phyloP scores from a whole-genome alignment of 2,113 vertebrate genomes.

The Proterorhinus semilunaris region DNA sequence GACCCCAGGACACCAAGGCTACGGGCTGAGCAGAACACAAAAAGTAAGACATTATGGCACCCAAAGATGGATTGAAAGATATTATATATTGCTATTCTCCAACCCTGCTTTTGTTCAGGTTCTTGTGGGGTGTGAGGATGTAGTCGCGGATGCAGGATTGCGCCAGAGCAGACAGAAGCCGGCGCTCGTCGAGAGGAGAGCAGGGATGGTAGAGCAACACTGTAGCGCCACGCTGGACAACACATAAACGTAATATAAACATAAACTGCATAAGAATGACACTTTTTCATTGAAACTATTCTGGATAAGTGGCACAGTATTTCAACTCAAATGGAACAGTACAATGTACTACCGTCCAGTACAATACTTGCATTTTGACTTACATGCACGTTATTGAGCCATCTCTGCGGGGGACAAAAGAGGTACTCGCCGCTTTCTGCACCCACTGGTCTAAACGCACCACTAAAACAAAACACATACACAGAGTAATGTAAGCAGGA shows the following conservation, averaged over 20 bases:
- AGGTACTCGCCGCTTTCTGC: slow-evolving; percentile 77
- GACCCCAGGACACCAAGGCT: slow-evolving; percentile 78
- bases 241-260: slow-evolving; percentile 13
- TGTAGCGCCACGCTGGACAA: slow-evolving; percentile 69
- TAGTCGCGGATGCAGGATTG: slow-evolving; percentile 66
- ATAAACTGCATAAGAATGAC: neutral
- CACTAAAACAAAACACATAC: slow-evolving; percentile 58
- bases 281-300: no score
- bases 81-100: slow-evolving; percentile 24
- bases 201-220: slow-evolving; percentile 82
- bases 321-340: no score
- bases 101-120: slow-evolving; percentile 74
- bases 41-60: neutral
- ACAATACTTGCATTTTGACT: slow-evolving; percentile 17
- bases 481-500: neutral
- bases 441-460: slow-evolving; percentile 67
- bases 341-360: no score
- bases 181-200: slow-evolving; percentile 64
- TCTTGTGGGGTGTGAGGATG: slow-evolving; percentile 68
- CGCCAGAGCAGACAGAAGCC: slow-evolving; percentile 69
- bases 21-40: slow-evolving; percentile 72
- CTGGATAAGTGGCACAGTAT: no score
- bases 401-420: slow-evolving; percentile 79
- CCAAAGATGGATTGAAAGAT: no score
- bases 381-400: slow-evolving; percentile 79